phyloP scores from a whole-genome alignment of 2,888 invertebrate species.

The Hylaea fasciaria region DNA sequence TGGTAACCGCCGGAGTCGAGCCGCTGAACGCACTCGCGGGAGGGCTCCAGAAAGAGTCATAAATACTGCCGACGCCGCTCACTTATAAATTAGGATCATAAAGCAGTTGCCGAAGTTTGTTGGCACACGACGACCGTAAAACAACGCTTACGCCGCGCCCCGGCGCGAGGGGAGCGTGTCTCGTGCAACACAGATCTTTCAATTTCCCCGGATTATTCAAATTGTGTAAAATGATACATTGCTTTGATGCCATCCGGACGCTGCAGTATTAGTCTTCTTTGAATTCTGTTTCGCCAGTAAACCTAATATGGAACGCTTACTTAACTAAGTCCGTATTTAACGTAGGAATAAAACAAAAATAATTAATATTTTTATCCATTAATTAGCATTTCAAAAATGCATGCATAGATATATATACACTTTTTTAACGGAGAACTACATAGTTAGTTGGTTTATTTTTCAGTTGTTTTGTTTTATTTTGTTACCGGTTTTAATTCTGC shows the following conservation, averaged over 20 bases:
- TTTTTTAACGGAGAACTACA: no score
- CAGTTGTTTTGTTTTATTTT: no score
- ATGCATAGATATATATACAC: no score
- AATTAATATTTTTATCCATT: no score
- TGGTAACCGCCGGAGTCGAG: constrained; percentile 30
- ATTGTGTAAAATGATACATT: constrained; percentile 40
- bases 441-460: no score
- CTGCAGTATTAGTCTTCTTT: not conserved
- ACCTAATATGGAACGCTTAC: no score
- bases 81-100: constrained; percentile 85
- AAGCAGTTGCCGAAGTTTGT: constrained; percentile 84
- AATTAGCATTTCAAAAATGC: no score
- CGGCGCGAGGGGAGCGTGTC: constrained; percentile 63
- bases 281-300: not conserved
- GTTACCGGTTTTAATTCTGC: not conserved
- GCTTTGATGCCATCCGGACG: constrained; percentile 14
- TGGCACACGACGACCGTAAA: constrained; percentile 82
- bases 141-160: constrained; percentile 67
- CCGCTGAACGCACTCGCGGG: constrained; percentile 75
- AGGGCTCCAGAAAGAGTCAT: constrained; percentile 78
- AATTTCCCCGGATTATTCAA: constrained; percentile 62
- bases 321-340: no score
- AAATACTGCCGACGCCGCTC: constrained; percentile 79
- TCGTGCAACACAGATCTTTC: constrained; percentile 69
- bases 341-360: no score